phyloP scores from a whole-genome alignment of 2,113 vertebrate species.

The Gopherus evgoodei region DNA sequence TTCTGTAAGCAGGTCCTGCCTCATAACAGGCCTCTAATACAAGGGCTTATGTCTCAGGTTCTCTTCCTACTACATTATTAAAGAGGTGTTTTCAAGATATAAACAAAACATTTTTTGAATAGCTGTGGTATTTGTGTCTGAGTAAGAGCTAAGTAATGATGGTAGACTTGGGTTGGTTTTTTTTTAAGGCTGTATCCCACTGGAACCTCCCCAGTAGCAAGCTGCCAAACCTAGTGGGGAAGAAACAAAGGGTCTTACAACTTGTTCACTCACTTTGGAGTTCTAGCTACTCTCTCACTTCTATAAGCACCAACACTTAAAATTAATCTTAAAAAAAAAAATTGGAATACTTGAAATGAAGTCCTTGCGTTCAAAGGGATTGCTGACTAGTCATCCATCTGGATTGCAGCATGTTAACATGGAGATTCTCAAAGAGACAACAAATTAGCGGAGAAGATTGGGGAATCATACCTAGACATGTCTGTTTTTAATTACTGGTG shows the following conservation, averaged over 20 bases:
- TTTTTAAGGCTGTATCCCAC: background rate
- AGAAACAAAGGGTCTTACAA: background rate
- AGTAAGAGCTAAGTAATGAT: background rate
- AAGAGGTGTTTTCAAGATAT: too few relatives aligned
- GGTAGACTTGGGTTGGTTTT: background rate
- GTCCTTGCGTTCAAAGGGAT: background rate
- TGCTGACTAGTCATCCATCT: background rate
- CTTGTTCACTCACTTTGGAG: background rate
- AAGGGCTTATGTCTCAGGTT: too few relatives aligned
- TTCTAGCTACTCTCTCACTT: background rate
- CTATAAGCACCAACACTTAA: background rate
- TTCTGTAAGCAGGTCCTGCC: too few relatives aligned
- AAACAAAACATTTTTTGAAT: background rate
- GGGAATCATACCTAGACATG: background rate
- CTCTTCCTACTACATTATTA: too few relatives aligned
- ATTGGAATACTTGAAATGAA: background rate
- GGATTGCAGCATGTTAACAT: accelerated
- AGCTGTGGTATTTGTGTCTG: background rate
- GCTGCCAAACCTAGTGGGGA: background rate
- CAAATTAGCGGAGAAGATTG: background rate
- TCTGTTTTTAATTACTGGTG: background rate
- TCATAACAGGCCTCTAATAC: too few relatives aligned
- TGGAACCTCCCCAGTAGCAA: background rate
- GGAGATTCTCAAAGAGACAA: background rate
- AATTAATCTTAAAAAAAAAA: background rate